Conservation (phyloP, 64 coral and sea anemone genomes). For the Astreopora myriophthalma region DNA sequence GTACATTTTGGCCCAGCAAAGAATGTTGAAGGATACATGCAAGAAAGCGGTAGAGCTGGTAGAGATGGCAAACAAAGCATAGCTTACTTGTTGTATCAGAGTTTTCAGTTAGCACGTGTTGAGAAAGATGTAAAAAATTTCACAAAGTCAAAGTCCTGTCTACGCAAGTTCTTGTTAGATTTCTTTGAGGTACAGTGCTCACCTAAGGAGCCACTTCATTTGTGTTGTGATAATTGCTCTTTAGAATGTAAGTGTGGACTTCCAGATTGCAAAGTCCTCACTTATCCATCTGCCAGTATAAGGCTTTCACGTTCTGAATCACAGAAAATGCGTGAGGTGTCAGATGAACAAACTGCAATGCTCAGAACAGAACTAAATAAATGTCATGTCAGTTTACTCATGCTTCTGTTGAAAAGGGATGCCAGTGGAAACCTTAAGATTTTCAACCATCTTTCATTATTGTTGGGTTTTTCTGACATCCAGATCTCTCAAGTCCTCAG, state of each 20-base stretch:
- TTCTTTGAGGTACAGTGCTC: constrained; percentile 16
- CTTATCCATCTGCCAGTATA: background rate
- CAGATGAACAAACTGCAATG: background rate
- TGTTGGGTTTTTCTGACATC: constrained; percentile 60
- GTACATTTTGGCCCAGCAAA: constrained; percentile 65
- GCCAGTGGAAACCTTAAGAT: no score
- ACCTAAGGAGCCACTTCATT: constrained; percentile 12
- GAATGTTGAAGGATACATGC: constrained; percentile 62
- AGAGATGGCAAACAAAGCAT: constrained; percentile 50
- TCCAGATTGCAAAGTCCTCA: constrained; percentile 2
- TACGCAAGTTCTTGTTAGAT: constrained; percentile 29
- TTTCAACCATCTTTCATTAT: no score
- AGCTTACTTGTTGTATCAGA: constrained; percentile 50
- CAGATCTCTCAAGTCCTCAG: constrained; percentile 62
- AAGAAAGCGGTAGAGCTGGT: constrained; percentile 70
- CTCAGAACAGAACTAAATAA: no score
- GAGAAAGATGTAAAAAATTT: constrained; percentile 32
- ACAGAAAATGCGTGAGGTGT: background rate
- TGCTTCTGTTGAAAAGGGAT: no score
- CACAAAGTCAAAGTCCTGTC: constrained; percentile 37
- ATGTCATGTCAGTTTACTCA: no score
- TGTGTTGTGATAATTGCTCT: constrained; percentile 84
- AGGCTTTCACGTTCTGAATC: background rate
- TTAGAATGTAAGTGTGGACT: constrained; percentile 62
- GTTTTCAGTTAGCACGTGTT: constrained; percentile 39